Conservation (phyloP, 2,797 vertebrate genomes). For the Rhodeus uyekii region DNA sequence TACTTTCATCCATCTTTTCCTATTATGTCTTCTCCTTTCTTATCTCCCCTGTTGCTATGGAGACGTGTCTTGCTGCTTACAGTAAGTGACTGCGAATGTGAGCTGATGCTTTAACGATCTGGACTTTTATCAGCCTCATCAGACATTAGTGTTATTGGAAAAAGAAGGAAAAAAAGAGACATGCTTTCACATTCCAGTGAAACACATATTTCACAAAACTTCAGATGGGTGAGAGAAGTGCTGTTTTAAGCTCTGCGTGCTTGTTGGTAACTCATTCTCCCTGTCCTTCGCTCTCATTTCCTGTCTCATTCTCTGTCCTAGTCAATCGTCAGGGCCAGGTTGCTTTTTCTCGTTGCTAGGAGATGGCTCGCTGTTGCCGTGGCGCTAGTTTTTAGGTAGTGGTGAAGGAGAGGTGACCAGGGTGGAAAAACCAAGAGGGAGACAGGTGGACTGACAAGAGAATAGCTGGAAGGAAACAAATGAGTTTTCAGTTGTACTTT, state of each 20-base stretch:
- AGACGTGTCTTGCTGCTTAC: slow-evolving; percentile 58
- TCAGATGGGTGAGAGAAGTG: neutral
- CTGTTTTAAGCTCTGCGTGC: neutral
- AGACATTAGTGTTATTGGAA: slow-evolving; percentile 8
- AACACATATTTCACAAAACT: neutral
- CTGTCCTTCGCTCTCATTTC: slow-evolving; percentile 40
- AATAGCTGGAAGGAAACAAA: slow-evolving; percentile 22
- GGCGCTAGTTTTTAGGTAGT: slow-evolving; percentile 79
- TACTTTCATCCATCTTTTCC: slow-evolving; percentile 58
- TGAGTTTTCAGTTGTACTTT: neutral
- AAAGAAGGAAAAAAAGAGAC: neutral
- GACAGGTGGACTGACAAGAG: slow-evolving; percentile 61
- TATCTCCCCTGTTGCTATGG: slow-evolving; percentile 79
- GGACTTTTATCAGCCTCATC: neutral
- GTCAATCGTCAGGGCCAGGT: slow-evolving; percentile 71
- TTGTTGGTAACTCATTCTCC: neutral
- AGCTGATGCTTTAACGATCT: slow-evolving; percentile 16
- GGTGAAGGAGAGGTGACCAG: slow-evolving; percentile 57
- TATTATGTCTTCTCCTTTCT: slow-evolving; percentile 64
- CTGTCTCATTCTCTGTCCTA: slow-evolving; percentile 48
- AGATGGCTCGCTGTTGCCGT: slow-evolving; percentile 80
- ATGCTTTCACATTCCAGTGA: slow-evolving; percentile 2
- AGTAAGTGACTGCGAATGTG: slow-evolving; percentile 13
- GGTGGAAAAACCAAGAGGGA: slow-evolving; percentile 41
- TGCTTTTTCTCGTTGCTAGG: slow-evolving; percentile 80